Conservation (phyloP, 2,888 invertebrate species). For the Coelinius sp. region DNA sequence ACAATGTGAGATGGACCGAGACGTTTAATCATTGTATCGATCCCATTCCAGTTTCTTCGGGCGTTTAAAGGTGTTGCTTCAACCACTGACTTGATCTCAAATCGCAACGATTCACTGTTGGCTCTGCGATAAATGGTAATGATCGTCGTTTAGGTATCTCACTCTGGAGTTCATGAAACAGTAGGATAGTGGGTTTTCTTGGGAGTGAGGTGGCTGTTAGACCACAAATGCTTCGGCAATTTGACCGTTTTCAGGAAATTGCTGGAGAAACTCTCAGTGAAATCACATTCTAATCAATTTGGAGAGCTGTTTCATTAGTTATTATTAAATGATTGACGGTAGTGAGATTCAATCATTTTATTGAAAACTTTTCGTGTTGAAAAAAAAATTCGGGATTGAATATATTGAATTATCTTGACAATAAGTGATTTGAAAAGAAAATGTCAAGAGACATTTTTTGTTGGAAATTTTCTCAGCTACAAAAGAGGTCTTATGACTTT, state of each 20-base stretch:
- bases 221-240: slow-evolving; percentile 27
- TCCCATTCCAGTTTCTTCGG: slow-evolving; percentile 16
- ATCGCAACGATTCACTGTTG: slow-evolving; percentile 18
- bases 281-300: slow-evolving; percentile 13
- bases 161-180: slow-evolving; percentile 7
- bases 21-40: slow-evolving; percentile 38
- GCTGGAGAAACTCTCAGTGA: not conserved
- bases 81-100: not conserved
- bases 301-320: not conserved
- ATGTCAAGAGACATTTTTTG: too few relatives aligned
- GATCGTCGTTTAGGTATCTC: slow-evolving; percentile 36
- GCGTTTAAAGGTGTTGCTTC: not conserved
- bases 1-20: too few relatives aligned
- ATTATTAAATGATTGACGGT: not conserved
- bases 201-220: not conserved
- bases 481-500: too few relatives aligned
- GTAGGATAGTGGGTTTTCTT: slow-evolving; percentile 8
- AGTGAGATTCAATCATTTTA: not conserved
- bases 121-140: slow-evolving; percentile 31
- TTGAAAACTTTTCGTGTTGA: too few relatives aligned
- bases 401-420: too few relatives aligned
- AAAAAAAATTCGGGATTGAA: too few relatives aligned
- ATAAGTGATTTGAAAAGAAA: too few relatives aligned
- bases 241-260: not conserved
- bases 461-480: too few relatives aligned